Evolutionary conservation across 2,888 invertebrate genomes (phyloP).

Genomic region (Eumerus sabulonum): DNA sequence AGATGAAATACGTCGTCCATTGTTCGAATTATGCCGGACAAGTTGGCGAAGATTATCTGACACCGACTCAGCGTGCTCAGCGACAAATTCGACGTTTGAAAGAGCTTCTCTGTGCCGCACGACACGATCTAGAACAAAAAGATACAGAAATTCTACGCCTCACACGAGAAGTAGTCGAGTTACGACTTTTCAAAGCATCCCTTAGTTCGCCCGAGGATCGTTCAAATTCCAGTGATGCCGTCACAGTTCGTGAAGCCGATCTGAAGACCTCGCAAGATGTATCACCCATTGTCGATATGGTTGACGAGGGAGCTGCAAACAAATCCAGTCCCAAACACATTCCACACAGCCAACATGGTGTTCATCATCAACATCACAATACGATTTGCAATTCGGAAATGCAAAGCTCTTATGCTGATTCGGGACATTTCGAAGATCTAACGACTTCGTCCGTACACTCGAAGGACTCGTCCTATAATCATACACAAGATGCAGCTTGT

Average conservation of each 20-base stretch:
- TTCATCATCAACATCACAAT: slow-evolving; percentile 76
- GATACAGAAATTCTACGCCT: slow-evolving; percentile 87
- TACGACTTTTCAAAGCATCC: slow-evolving; percentile 89
- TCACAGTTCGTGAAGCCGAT: slow-evolving; percentile 86
- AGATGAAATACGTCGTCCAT: slow-evolving; percentile 90
- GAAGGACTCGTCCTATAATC: slow-evolving; percentile 84
- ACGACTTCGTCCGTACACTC: slow-evolving; percentile 88
- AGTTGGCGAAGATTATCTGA: slow-evolving; percentile 90
- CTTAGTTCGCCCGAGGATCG: slow-evolving; percentile 89
- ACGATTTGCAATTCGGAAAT: slow-evolving; percentile 80
- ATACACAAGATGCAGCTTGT: slow-evolving; percentile 80
- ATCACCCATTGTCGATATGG: slow-evolving; percentile 80
- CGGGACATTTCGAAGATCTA: slow-evolving; percentile 92
- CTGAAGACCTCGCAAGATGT: slow-evolving; percentile 81
- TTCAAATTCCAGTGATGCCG: slow-evolving; percentile 87
- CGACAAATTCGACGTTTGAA: slow-evolving; percentile 88
- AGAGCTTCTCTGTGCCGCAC: slow-evolving; percentile 85
- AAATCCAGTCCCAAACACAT: slow-evolving; percentile 78
- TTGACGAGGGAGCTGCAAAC: slow-evolving; percentile 77
- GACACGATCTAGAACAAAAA: slow-evolving; percentile 88
- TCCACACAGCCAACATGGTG: slow-evolving; percentile 76
- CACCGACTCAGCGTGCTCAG: slow-evolving; percentile 92
- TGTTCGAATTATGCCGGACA: slow-evolving; percentile 89
- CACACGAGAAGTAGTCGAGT: slow-evolving; percentile 89
- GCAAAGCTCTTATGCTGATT: slow-evolving; percentile 90